Percentiles rank a stretch among this genome's conserved stretches.
These are phyloP conservation scores for Temnothorax ravouxi DNA, from an alignment of 2,888 invertebrate genomes.

Conservation along the genomic window DNA sequence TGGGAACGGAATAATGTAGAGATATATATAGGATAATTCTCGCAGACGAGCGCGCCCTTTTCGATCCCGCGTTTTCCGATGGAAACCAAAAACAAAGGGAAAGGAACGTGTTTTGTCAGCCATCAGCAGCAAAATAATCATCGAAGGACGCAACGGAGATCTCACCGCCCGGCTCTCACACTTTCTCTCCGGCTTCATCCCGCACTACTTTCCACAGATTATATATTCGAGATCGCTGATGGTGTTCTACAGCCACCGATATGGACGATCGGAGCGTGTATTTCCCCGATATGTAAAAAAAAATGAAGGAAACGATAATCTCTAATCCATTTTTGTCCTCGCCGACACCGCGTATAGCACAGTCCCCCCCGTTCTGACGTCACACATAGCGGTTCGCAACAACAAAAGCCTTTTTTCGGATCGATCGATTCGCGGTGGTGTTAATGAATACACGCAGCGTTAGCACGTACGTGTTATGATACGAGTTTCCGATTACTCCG, in stretches of 20 bases:
- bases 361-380: neutral
- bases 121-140: slow-evolving; percentile 48
- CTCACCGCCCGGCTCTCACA: slow-evolving; percentile 65
- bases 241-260: slow-evolving; percentile 35
- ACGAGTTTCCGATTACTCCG: neutral
- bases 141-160: slow-evolving; percentile 62
- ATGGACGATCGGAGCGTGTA: slow-evolving; percentile 41
- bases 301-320: slow-evolving; percentile 53
- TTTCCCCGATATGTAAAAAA: slow-evolving; percentile 30
- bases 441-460: neutral
- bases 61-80: slow-evolving; percentile 21
- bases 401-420: slow-evolving; percentile 1
- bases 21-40: neutral
- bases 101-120: slow-evolving; percentile 56
- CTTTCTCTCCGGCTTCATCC: slow-evolving; percentile 63
- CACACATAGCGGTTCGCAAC: neutral
- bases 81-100: slow-evolving; percentile 45
- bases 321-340: slow-evolving; percentile 6
- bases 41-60: slow-evolving; percentile 47
- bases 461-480: neutral
- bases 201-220: slow-evolving; percentile 65
- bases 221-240: slow-evolving; percentile 49
- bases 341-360: neutral
- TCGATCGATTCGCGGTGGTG: neutral
- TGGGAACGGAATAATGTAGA: slow-evolving; percentile 35